A percentile compares a stretch with the other conserved stretches of the same genome.
These are phyloP conservation scores for Zaprionus bogoriensis DNA, from an alignment of 2,888 invertebrate genomes.

Conservation along the genomic window DNA sequence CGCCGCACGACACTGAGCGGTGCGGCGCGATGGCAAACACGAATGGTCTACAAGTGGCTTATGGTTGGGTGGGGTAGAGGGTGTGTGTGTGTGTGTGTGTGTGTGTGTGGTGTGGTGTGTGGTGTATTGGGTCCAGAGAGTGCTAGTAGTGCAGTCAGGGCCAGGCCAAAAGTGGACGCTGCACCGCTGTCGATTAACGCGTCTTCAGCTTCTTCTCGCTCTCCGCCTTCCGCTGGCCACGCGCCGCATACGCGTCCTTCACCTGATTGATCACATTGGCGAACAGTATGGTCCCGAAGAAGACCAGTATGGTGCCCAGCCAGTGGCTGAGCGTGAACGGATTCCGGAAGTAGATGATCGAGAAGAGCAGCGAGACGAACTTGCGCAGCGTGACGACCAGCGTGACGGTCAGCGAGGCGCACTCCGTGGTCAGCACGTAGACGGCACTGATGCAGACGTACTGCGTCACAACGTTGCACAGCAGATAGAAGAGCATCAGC, in stretches of 20 bases:
- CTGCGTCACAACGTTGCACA: conserved; percentile 94
- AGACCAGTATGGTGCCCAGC: conserved; percentile 94
- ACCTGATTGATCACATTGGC: conserved; percentile 87
- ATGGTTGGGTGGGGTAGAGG: background rate
- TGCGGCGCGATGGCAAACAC: background rate
- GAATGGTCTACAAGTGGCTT: background rate
- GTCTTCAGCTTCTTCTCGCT: conserved; percentile 29
- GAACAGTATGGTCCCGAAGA: conserved; percentile 95
- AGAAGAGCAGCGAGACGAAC: conserved; percentile 97
- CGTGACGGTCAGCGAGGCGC: conserved; percentile 96
- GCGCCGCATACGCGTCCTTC: conserved; percentile 48
- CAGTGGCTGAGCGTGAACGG: conserved; percentile 96
- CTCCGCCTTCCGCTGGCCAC: conserved; percentile 17
- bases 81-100: too few species aligned
- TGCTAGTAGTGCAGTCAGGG: too few species aligned
- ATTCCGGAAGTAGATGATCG: conserved; percentile 95
- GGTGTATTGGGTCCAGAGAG: too few species aligned
- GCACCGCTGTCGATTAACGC: conserved; percentile 16
- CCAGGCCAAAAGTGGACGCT: background rate
- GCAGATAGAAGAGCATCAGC: conserved; percentile 89
- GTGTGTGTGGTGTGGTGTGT: too few species aligned
- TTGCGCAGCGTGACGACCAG: conserved; percentile 97
- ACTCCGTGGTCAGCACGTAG: conserved; percentile 96
- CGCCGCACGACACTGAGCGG: background rate
- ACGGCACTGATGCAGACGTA: conserved; percentile 97